Percentiles rank a stretch among this genome's conserved stretches.
Conservation (phyloP, 2,888 invertebrate genomes). For the Zhengitettix transpicula region DNA sequence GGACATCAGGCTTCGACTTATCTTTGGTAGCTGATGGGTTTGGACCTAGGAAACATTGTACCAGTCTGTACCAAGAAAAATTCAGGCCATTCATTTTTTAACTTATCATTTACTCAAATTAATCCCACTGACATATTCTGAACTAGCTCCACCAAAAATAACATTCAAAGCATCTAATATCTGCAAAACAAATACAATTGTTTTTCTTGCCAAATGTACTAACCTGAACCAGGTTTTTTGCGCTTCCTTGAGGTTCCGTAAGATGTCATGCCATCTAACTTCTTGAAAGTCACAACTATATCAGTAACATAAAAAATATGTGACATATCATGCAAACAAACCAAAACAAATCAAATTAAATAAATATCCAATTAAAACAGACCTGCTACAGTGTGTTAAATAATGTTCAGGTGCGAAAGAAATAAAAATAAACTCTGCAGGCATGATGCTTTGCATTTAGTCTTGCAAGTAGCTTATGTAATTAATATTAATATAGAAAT, state of each 20-base stretch:
- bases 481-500: neutral
- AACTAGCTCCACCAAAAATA: no score
- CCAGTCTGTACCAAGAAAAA: neutral
- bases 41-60: slow-evolving; percentile 24
- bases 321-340: slow-evolving; percentile 10
- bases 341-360: neutral
- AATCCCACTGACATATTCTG: neutral
- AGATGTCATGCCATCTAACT: slow-evolving; percentile 25
- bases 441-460: no score
- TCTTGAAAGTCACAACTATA: slow-evolving; percentile 72
- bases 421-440: neutral
- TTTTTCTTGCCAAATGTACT: slow-evolving; percentile 17
- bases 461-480: neutral
- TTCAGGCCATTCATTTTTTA: neutral
- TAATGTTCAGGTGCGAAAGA: neutral
- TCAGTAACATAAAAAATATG: slow-evolving; percentile 6
- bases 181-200: no score
- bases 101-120: neutral
- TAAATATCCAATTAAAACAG: neutral
- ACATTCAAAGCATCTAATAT: no score
- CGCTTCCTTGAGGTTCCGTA: slow-evolving; percentile 40
- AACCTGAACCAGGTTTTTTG: slow-evolving; percentile 56
- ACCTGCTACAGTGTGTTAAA: no score
- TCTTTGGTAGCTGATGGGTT: slow-evolving; percentile 33
- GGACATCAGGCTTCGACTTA: slow-evolving; percentile 30